A percentile compares a stretch with the other conserved stretches of the same genome.
These are phyloP conservation scores for Hydrolagus colliei DNA, from an alignment of 2,797 vertebrate genomes.

Conservation along the genomic window DNA sequence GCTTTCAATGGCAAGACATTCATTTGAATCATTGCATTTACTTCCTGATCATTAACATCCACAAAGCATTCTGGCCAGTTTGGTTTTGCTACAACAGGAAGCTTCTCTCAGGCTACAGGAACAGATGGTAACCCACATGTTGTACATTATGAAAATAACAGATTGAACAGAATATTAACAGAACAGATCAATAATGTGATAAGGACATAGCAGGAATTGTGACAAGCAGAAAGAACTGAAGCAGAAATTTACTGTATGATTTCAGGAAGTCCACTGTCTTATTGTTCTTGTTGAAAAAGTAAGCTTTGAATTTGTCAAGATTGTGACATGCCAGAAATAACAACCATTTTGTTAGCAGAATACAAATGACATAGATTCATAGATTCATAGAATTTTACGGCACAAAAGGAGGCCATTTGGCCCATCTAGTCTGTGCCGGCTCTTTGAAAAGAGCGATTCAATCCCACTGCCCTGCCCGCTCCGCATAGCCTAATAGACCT, in stretches of 20 bases:
- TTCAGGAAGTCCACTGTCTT: too few species aligned
- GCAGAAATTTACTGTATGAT: not conserved
- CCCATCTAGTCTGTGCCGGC: too few species aligned
- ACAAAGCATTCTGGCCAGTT: not conserved
- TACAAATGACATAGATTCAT: too few species aligned
- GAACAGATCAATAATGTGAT: not conserved
- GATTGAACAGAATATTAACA: not conserved
- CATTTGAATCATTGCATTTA: not conserved
- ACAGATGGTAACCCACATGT: not conserved
- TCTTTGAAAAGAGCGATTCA: too few species aligned
- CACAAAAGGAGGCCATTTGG: too few species aligned
- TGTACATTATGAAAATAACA: not conserved
- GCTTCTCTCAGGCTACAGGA: not conserved
- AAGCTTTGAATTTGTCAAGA: too few species aligned
- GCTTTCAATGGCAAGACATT: constrained; percentile 7
- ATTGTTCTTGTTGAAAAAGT: too few species aligned
- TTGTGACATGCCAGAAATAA: too few species aligned
- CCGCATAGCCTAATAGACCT: too few species aligned
- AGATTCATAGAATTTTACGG: too few species aligned
- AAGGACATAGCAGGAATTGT: not conserved
- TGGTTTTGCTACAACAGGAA: not conserved
- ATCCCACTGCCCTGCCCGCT: too few species aligned
- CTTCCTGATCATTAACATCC: constrained; percentile 11
- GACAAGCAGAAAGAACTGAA: not conserved
- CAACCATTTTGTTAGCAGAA: too few species aligned